Base-by-base conservation (phyloP, 2,888 invertebrate genomes). In the Pristionchus entomophagus region DNA sequence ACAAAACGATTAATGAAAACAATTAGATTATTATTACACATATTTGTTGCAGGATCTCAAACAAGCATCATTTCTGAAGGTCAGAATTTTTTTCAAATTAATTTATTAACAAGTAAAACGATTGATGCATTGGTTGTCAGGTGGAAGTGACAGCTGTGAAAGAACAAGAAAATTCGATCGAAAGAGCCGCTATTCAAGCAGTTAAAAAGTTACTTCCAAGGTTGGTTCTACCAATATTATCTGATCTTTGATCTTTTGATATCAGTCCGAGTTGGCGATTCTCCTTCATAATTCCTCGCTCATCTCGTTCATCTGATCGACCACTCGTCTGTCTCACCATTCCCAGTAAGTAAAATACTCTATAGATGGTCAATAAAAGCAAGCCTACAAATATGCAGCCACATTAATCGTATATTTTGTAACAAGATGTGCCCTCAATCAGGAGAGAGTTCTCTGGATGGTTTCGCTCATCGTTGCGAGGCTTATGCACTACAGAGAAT, bases 191-290 rank as follows among this genome's bases (percentile, higher is more conserved):
- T 69, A 19, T 69, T 4, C 29, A 38, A 19, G 69, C 69, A 22
- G 69, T 69, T 19, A 69, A 69, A 38, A 69, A 69, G n/a, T 38
- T n/a, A 17, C 69, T 69, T n/a, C 69, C 69, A 19, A 69, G 38
- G 69, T 69, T 14, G 29, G 29, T 19, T n/a, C 22, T 14, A 22
- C 12, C n/a, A 65, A 17, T 38, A 22, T 14, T n/a, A 38, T 69
- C 69, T 69, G 69, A 69, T 38, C 69, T 69, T 78, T 78, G 45
- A 49, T 78, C 49, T 78, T 26, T 78, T n/a, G n/a, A n/a, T n/a
- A n/a, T 8, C 49, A 78, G 78, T 49, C 49, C 49, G 1, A 78
- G n/a, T 49, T 78, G 78, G 45, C 78, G 78, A 17, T 78, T 49
- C 32, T 19, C 5, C 4, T 38, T 78, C 78, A 49, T 26, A 3